Base-by-base conservation (phyloP, 1,140 invertebrate species). In the Brachionus rubens region DNA sequence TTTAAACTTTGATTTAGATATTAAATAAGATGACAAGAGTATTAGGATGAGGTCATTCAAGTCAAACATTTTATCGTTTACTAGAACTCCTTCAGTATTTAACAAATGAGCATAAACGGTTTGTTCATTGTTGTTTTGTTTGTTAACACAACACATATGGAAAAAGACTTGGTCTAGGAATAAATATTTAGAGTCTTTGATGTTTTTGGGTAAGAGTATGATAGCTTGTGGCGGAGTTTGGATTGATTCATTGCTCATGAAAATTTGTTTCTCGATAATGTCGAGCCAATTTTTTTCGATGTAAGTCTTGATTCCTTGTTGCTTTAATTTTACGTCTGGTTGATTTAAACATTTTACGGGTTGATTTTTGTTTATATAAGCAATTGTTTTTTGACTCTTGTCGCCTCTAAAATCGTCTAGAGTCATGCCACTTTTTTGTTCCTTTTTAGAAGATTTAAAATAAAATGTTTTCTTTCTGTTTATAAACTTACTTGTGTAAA, bases 1-100 rank as follows among this genome's bases (percentile, higher is more conserved):
- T n/a, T n/a, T n/a, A n/a, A n/a, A n/a, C 52, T 54, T 54, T 40
- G 54, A 59, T 30, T 59, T 59, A n/a, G 10, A 33, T 9, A 59
- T 33, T 33, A 59, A 16, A 36, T 16, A 59, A 16, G 28, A 33
- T 2, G 24, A 19, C 16, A 59, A 33, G 6, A 59, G 36, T 14
- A 59, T 59, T 5, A 36, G 28, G 19, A 40, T 3, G 12, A 59
- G 19, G 9, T 59, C 54, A 19, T 33, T 59, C 12, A 33, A n/a
- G 33, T 33, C 36, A 10, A 59, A 16, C 3, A 16, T 33, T 36
- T 59, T 33, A 19, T 59, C 36, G 30, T 59, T 6, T 16, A 59
- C 36, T 16, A 33, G 36, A 0, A 59, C 19, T 2, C 54, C 54
- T 19, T 59, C 36, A n/a, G n/a, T 14, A 59, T 59, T 36, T 12